Evolutionary conservation across 2,113 vertebrate species (phyloP), one percentile per base, ranked within the genome.

Genomic region (Vicugna pacos): DNA sequence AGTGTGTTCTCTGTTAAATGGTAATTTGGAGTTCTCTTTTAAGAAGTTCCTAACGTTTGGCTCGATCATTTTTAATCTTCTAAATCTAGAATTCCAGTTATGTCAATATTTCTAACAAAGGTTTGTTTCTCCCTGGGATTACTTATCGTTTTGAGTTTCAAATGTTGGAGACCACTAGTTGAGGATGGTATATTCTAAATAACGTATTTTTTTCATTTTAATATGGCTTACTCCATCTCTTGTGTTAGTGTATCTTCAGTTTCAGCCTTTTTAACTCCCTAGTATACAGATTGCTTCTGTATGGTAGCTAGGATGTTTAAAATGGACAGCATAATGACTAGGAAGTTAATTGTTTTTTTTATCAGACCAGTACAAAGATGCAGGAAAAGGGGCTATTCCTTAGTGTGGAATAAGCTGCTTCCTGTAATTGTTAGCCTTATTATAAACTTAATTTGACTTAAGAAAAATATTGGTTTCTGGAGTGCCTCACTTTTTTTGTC

Each of bases 401-500:
- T 96, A 81, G 62, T 96, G 79, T 97, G 96, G 97, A 97, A 97
- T 97, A 97, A 95, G 95, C 97, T 93, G 95, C 97, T 99, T 99
- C 98, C 98, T 98, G 94, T 93, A 84, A 98, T 99, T 99, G 98
- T 98, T 98, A 98, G 95, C 72, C 48, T 91, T 97, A 64, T 95
- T 97, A 30, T 93, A 97, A 98, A 98, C 97, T 96, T 98, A 92
- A 97, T 96, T 96, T 92, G 95, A 85, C 38, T 91, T 76, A 30
- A 92, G 93, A 70, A 89, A 93, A 89, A 79, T 70, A 67, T 0
- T 72, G 9, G 35, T 77, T 93, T 94, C 69, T 89, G 88, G 89
- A 86, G 52, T 82, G 13, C 67, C 84, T 87, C 87, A 16, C 65
- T 5, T 54, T 92, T 81, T 88, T 85, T 19, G 77, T 60, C 42